These are phyloP conservation scores for Rugalucina vietnamica DNA, from an alignment of 2,888 invertebrate genomes.

Conservation along the genomic window DNA sequence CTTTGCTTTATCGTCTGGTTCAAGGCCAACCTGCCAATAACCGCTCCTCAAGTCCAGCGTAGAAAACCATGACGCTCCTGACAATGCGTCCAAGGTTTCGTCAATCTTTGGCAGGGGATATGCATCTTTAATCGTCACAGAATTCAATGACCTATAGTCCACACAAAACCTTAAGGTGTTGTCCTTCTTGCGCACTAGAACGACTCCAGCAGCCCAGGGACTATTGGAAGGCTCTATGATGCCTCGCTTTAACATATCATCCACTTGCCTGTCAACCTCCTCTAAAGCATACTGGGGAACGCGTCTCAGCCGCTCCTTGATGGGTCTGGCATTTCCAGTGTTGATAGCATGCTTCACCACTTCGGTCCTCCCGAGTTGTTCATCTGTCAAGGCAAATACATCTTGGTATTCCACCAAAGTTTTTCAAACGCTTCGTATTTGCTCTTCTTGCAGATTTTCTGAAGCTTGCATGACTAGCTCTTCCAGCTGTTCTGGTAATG, in stretches of 20 bases:
- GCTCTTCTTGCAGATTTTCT: background rate
- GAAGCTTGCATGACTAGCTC: background rate
- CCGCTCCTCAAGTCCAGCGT: constrained; percentile 9
- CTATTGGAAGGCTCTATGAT: constrained; percentile 21
- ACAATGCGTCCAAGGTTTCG: constrained; percentile 14
- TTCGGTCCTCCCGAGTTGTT: constrained; percentile 18
- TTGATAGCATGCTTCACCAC: constrained; percentile 36
- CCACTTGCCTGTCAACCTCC: constrained; percentile 27
- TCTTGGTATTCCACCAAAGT: background rate
- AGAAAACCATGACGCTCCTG: constrained; percentile 19
- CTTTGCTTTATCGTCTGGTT: constrained; percentile 25
- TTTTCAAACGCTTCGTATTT: background rate
- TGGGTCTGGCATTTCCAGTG: constrained; percentile 11
- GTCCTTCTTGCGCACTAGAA: constrained; percentile 16
- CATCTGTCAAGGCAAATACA: background rate
- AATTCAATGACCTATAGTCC: constrained; percentile 17
- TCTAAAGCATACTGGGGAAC: constrained; percentile 11
- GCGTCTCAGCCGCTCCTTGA: constrained; percentile 27
- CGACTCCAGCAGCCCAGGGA: constrained; percentile 25
- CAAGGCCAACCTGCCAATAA: constrained; percentile 39
- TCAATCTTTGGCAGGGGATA: constrained; percentile 31
- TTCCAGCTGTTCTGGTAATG: background rate
- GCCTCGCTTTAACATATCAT: constrained; percentile 19
- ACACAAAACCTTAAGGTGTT: background rate
- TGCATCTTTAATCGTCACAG: constrained; percentile 13